phyloP scores from a whole-genome alignment of 2,888 invertebrate genomes.

The Drosophila eohydei region DNA sequence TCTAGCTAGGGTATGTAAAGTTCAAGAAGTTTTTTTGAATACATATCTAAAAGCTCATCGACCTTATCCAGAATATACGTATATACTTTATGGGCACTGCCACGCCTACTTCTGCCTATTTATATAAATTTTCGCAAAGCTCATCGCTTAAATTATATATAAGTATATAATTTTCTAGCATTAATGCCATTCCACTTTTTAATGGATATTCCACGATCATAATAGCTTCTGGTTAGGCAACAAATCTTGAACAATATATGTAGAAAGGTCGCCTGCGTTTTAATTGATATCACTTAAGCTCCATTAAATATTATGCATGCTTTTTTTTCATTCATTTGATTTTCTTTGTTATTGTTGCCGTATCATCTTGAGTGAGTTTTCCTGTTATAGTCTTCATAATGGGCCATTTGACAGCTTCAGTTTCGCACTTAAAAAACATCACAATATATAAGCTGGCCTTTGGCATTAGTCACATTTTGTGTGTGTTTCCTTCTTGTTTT shows the following conservation, averaged over 20 bases:
- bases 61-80: too few relatives aligned
- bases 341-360: constrained; percentile 22
- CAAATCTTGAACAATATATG: constrained; percentile 38
- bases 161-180: neutral
- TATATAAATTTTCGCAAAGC: neutral
- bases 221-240: constrained; percentile 21
- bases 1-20: too few relatives aligned
- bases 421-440: constrained; percentile 2
- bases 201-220: constrained; percentile 6
- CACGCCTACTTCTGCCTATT: neutral
- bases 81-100: too few relatives aligned
- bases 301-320: constrained; percentile 63
- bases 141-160: neutral
- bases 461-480: constrained; percentile 22
- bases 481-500: constrained; percentile 3
- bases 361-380: constrained; percentile 39
- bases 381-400: constrained; percentile 39
- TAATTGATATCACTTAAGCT: constrained; percentile 75
- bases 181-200: neutral
- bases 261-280: constrained; percentile 65
- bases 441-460: constrained; percentile 8
- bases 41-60: too few relatives aligned
- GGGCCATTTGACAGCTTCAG: constrained; percentile 3
- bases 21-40: too few relatives aligned
- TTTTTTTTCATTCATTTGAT: constrained; percentile 41